These are phyloP conservation scores for Drosophila atripex DNA, from an alignment of 2,888 invertebrate genomes.

Conservation along the genomic window DNA sequence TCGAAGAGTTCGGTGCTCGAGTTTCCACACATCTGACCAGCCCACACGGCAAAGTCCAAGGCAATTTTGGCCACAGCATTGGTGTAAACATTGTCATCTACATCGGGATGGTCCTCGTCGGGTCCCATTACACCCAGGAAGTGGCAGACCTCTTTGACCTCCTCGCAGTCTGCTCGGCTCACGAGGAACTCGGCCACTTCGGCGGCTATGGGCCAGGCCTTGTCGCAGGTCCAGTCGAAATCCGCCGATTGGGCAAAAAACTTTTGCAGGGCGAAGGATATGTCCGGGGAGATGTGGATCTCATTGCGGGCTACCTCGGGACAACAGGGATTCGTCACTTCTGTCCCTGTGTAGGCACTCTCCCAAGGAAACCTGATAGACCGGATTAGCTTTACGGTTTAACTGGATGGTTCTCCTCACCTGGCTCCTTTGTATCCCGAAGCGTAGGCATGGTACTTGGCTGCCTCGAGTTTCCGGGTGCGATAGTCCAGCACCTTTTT, in stretches of 20 bases:
- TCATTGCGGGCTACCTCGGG: conserved; percentile 86
- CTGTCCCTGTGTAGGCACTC: conserved; percentile 86
- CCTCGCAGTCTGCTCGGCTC: conserved; percentile 85
- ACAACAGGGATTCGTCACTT: conserved; percentile 87
- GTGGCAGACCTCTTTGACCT: conserved; percentile 83
- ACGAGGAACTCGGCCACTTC: conserved; percentile 87
- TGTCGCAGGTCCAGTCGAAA: conserved; percentile 78
- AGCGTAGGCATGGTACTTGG: conserved; percentile 84
- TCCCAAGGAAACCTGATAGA: conserved; percentile 86
- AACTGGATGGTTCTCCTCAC: conserved; percentile 10
- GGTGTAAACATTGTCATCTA: conserved; percentile 86
- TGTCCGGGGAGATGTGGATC: conserved; percentile 86
- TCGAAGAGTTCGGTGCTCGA: conserved; percentile 23
- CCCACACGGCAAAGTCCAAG: conserved; percentile 86
- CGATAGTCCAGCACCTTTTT: conserved; percentile 85
- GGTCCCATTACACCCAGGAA: conserved; percentile 86
- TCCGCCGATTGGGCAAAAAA: conserved; percentile 75
- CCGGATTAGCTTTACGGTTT: not conserved
- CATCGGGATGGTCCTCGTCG: conserved; percentile 86
- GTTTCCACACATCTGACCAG: conserved; percentile 56
- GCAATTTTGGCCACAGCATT: conserved; percentile 86
- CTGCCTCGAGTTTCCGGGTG: conserved; percentile 84
- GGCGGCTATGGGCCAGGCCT: conserved; percentile 86
- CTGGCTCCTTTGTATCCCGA: conserved; percentile 85
- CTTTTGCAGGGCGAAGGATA: conserved; percentile 85